Evolutionary conservation across 2,797 vertebrate species (phyloP), one percentile per base, ranked within the genome.

Genomic region (Sarcophilus harrisii): DNA sequence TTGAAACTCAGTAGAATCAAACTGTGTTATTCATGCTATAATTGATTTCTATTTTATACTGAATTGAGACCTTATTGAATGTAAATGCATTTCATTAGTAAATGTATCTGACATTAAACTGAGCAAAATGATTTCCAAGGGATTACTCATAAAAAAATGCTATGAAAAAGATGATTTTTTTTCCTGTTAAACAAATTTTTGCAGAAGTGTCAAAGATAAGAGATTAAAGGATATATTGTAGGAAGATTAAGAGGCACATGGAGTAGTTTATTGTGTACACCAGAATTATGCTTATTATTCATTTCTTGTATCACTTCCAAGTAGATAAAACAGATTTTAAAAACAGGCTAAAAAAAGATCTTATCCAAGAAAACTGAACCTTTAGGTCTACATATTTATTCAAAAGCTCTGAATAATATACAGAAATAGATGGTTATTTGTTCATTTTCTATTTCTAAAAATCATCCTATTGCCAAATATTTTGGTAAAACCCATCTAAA

Each of bases 51-150:
- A 29, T n/a, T 55, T 91, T 91, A 87, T 58, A 10, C 93, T 93
- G 95, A 87, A 4, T 92, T 5, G 5, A 87, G 28, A 57, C 92
- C 49, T 58, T 90, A 38, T 59, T 93, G 59, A 87, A 87, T 52
- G 5, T 87, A 92, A 96, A 81, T 55, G 58, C 10, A 52, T 66
- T 93, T 27, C 90, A 21, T n/a, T 90, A 57, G 30, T 91, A 91
- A 96, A 32, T 92, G 11, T 58, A 94, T 90, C 32, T 94, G 60
- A 93, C 52, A 58, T 60, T 92, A 92, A 91, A 18, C n/a, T 59
- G 30, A 91, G 16, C 18, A 87, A 87, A 45, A 87, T 45, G 3
- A 73, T 87, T 81, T 87, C 38, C 38, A 87, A 45, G 73, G 73
- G 73, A 49, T 45, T 94, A 55, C 27, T 94, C n/a, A 93, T 38